Evolutionary conservation across 2,888 invertebrate genomes (phyloP).

Genomic region (Mechanitis mazaeus): DNA sequence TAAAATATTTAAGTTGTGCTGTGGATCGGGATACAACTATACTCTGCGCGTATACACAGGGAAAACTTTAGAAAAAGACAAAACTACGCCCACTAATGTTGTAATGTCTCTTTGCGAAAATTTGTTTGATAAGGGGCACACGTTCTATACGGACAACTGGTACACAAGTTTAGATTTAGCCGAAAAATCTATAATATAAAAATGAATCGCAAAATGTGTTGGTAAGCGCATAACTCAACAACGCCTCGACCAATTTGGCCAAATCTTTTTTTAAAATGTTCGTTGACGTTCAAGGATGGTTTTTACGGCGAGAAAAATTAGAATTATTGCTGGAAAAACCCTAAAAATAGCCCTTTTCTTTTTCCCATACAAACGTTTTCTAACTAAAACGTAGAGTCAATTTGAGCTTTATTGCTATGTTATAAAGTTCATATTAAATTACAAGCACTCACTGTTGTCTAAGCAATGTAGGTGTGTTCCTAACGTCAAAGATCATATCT

Average conservation of each 20-base stretch:
- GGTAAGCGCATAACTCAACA: too few relatives aligned
- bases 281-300: slow-evolving; percentile 3
- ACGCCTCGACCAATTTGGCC: too few relatives aligned
- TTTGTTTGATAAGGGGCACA: slow-evolving; percentile 11
- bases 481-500: slow-evolving; percentile 26
- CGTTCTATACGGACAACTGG: too few relatives aligned
- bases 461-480: slow-evolving; percentile 29
- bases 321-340: slow-evolving; percentile 1
- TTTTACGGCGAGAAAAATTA: slow-evolving; percentile 8
- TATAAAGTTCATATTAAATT: slow-evolving; percentile 15
- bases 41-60: slow-evolving; percentile 36
- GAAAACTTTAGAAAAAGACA: slow-evolving; percentile 22
- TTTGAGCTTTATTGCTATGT: too few relatives aligned
- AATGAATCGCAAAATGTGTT: too few relatives aligned
- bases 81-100: too few relatives aligned
- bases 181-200: too few relatives aligned
- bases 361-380: slow-evolving; percentile 16
- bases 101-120: neutral
- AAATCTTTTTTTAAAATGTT: neutral
- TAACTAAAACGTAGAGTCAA: slow-evolving; percentile 9
- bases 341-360: slow-evolving; percentile 13
- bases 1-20: slow-evolving; percentile 40
- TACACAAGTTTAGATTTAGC: too few relatives aligned
- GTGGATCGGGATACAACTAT: slow-evolving; percentile 37
- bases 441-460: slow-evolving; percentile 30